Conservation (phyloP, 2,888 invertebrate genomes). For the Blomia tropicalis region DNA sequence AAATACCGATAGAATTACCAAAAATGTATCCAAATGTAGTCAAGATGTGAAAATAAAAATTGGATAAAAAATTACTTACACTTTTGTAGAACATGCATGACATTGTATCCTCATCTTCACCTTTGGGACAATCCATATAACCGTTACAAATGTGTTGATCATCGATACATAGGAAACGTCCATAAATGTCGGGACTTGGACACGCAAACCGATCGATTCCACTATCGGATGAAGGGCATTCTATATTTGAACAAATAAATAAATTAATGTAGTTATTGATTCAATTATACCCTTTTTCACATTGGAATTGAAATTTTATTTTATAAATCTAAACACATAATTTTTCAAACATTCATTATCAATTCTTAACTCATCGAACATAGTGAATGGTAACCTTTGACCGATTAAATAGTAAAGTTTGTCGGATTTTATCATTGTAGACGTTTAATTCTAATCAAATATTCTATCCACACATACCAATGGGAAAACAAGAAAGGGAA, state of each 20-base stretch:
- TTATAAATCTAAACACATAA: no score
- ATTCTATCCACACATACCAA: no score
- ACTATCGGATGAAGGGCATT: conserved; percentile 77
- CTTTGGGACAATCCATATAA: conserved; percentile 80
- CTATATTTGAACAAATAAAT: conserved; percentile 42
- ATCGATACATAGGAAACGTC: conserved; percentile 83
- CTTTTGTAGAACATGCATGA: conserved; percentile 95
- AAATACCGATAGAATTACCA: neutral
- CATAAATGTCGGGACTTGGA: conserved; percentile 74
- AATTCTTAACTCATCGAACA: no score
- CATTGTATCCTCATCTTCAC: conserved; percentile 79
- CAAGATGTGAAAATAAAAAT: neutral
- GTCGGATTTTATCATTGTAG: no score
- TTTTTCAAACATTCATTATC: no score
- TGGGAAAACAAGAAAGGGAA: no score
- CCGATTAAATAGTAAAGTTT: no score
- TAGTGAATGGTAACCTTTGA: no score
- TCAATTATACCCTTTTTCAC: no score
- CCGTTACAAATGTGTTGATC: conserved; percentile 87
- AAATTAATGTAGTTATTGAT: no score
- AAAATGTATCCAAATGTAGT: neutral
- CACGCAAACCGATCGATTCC: conserved; percentile 89
- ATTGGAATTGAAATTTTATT: no score
- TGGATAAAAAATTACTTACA: conserved; percentile 44
- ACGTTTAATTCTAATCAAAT: no score